phyloP scores from a whole-genome alignment of 2,113 vertebrate species.

The Taurulus bubalis region DNA sequence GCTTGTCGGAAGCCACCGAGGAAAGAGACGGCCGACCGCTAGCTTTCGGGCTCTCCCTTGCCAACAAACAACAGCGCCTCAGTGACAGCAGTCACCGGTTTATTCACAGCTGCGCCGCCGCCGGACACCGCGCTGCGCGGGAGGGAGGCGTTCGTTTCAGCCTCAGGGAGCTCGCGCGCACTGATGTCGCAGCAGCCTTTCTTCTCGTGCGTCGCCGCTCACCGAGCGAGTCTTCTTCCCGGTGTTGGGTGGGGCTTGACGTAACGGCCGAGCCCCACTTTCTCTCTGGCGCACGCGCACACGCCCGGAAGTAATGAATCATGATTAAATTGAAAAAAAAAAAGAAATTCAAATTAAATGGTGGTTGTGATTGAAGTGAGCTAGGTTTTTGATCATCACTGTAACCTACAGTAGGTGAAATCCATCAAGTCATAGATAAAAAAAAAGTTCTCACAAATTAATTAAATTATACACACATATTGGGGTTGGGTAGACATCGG shows the following conservation, averaged over 20 bases:
- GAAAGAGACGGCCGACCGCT: not conserved
- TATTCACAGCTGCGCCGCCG: not conserved
- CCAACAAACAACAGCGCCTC: slow-evolving; percentile 25
- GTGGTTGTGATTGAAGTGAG: not conserved
- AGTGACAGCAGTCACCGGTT: not conserved
- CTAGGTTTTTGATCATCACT: not conserved
- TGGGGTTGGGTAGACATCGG: not conserved
- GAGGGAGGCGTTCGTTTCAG: not conserved
- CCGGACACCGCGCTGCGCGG: not conserved
- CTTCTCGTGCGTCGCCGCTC: not conserved
- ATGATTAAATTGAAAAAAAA: no score
- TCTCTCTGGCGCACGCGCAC: not conserved
- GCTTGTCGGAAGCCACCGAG: not conserved
- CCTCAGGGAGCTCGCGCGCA: not conserved
- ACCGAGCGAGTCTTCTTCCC: slow-evolving; percentile 40
- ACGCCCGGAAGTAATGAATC: not conserved
- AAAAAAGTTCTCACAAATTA: no score
- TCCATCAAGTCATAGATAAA: not conserved
- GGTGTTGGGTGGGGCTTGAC: slow-evolving; percentile 58
- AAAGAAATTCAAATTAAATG: not conserved
- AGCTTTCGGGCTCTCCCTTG: slow-evolving; percentile 6
- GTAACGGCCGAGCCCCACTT: slow-evolving; percentile 38
- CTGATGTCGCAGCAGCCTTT: not conserved
- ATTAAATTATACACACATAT: not conserved
- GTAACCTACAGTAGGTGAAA: not conserved